Percentiles rank a stretch among this genome's conserved stretches.
Evolutionary conservation across 2,888 invertebrate species (phyloP).

Genomic region (Azorinus chamasolen): DNA sequence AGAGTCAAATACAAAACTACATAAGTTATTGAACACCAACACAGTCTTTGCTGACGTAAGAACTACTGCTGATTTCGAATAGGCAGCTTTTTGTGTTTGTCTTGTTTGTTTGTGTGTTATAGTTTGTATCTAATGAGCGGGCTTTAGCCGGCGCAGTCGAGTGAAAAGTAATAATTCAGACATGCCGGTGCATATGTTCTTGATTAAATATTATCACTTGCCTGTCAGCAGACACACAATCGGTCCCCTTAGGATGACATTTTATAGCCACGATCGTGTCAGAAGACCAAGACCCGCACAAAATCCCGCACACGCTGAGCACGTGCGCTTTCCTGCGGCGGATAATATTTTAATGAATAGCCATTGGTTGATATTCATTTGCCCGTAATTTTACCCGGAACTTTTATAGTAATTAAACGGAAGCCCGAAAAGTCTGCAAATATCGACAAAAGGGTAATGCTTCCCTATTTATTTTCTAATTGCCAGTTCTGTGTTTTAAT

Average conservation of each 20-base stretch:
- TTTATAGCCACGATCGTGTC: slow-evolving; percentile 60
- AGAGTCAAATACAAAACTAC: too few relatives aligned
- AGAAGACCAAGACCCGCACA: slow-evolving; percentile 51
- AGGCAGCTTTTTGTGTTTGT: too few relatives aligned
- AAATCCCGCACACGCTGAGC: slow-evolving; percentile 56
- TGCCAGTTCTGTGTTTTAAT: slow-evolving; percentile 50
- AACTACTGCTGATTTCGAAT: too few relatives aligned
- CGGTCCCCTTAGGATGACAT: slow-evolving; percentile 50
- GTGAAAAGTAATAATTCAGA: too few relatives aligned
- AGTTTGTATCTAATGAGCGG: too few relatives aligned
- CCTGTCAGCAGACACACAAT: slow-evolving; percentile 34
- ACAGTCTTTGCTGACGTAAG: too few relatives aligned
- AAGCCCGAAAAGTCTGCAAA: slow-evolving; percentile 47
- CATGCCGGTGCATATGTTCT: slow-evolving; percentile 40
- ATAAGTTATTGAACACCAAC: too few relatives aligned
- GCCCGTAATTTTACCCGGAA: slow-evolving; percentile 56
- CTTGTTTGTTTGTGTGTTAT: too few relatives aligned
- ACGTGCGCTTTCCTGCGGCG: slow-evolving; percentile 56
- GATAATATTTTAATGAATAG: slow-evolving; percentile 60
- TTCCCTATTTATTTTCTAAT: slow-evolving; percentile 52
- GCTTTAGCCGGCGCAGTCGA: too few relatives aligned
- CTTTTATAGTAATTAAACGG: slow-evolving; percentile 63
- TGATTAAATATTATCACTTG: slow-evolving; percentile 59
- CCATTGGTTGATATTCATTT: slow-evolving; percentile 60
- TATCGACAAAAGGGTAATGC: slow-evolving; percentile 52